Base-by-base conservation (phyloP, 2,797 vertebrate genomes). In the Muscicapa comitata region DNA sequence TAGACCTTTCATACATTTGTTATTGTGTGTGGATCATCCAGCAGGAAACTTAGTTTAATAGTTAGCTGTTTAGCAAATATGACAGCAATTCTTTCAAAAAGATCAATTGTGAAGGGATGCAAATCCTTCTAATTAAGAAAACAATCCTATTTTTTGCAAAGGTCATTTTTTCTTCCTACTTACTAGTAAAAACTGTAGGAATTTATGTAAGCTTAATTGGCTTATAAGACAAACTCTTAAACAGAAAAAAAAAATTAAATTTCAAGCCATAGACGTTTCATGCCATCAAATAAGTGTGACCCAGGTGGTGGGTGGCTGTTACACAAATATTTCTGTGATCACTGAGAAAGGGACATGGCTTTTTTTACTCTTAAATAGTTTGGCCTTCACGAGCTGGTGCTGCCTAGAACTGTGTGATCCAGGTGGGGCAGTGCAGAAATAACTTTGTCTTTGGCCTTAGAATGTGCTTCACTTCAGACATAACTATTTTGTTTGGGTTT, bases 31-130 rank as follows among this genome's bases (percentile, higher is more conserved):
- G 40, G 65, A 61, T 95, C 63, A 79, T 92, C 37, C 62, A 93
- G 43, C 47, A 95, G 88, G 88, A 95, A 88, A 86, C 57, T 43
- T 25, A 37, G 55, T 84, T 88, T 91, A 83, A n/a, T 61, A 80
- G 59, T 77, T 88, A 63, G 42, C 58, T 80, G 7, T 76, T 51
- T 54, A 66, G 62, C 50, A 86, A 94, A 77, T 65, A 16, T 0
- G 7, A 3, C 37, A 82, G 54, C 58, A 75, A 0, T 58, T 84
- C 33, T 88, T 84, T 90, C 47, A 55, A 19, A 81, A 84, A 81
- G 42, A 83, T 93, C 20, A 65, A 7, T 90, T 84, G 35, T 72
- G 54, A 72, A 81, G 76, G 51, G n/a, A 51, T 84, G 15, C 26
- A 88, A 79, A 55, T 85, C 59, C 28, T 80, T 12, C 66, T 75